Conservation (phyloP, 2,888 invertebrate species). For the Limenitis camilla region DNA sequence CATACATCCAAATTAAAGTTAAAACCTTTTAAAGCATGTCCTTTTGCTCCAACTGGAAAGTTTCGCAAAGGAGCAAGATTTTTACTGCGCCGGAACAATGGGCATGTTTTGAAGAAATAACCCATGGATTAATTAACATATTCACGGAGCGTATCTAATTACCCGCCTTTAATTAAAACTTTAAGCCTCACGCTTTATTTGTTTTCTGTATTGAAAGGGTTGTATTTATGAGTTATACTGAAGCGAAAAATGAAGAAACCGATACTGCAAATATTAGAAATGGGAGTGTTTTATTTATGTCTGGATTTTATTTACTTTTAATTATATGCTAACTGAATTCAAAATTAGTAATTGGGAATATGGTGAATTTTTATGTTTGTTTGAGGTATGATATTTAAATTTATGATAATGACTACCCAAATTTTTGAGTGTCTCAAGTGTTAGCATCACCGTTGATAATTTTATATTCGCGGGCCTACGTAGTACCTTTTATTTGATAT, state of each 20-base stretch:
- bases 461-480: no score
- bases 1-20: not conserved
- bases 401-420: no score
- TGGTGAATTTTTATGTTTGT: no score
- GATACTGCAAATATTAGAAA: slow-evolving; percentile 6
- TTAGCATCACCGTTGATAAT: no score
- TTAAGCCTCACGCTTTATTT: slow-evolving; percentile 61
- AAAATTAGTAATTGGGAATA: no score
- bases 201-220: slow-evolving; percentile 40
- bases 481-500: no score
- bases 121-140: slow-evolving; percentile 69
- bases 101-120: slow-evolving; percentile 65
- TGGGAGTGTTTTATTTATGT: not conserved
- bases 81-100: slow-evolving; percentile 63
- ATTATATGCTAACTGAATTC: no score
- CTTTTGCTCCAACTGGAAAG: slow-evolving; percentile 8
- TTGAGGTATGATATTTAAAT: no score
- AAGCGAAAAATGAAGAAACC: slow-evolving; percentile 11
- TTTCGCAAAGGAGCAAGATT: slow-evolving; percentile 31
- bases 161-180: slow-evolving; percentile 68
- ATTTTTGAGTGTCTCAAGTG: no score
- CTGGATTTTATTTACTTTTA: no score
- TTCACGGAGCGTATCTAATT: slow-evolving; percentile 66
- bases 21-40: slow-evolving; percentile 9
- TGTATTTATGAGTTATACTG: slow-evolving; percentile 24